Evolutionary conservation across 2,888 invertebrate genomes (phyloP).

Genomic region (Ectobius pallidus): DNA sequence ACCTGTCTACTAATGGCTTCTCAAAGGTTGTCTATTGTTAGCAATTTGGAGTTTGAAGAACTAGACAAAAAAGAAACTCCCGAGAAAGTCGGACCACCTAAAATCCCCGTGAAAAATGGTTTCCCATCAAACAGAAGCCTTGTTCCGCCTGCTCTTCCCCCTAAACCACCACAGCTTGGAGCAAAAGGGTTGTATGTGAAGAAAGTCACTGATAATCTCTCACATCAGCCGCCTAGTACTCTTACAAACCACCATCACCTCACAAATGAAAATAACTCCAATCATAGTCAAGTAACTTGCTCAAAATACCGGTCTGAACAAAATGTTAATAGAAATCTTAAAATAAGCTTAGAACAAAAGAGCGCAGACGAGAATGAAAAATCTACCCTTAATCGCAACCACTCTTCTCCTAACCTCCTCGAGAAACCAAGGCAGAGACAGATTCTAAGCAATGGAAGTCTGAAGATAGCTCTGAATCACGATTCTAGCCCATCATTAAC

Average conservation of each 20-base stretch:
- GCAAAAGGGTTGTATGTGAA: conserved; percentile 16
- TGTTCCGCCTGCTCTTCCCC: conserved; percentile 74
- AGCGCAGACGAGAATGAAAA: background rate
- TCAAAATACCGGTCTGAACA: background rate
- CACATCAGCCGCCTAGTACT: background rate
- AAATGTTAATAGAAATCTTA: background rate
- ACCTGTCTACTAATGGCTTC: conserved; percentile 52
- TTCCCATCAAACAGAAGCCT: background rate
- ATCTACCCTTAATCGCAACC: background rate
- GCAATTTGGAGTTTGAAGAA: conserved; percentile 60
- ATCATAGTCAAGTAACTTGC: background rate
- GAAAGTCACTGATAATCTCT: background rate
- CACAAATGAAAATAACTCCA: background rate
- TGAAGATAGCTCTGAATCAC: conserved; percentile 35
- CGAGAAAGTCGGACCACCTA: conserved; percentile 61
- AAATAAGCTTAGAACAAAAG: background rate
- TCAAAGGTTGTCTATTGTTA: conserved; percentile 53
- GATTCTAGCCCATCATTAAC: conserved; percentile 5
- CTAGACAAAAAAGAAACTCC: conserved; percentile 60
- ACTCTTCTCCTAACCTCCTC: background rate
- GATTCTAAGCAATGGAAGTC: conserved; percentile 43
- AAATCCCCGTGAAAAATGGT: background rate
- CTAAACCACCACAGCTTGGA: conserved; percentile 63
- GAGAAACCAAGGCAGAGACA: conserved; percentile 40
- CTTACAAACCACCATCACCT: background rate